Evolutionary conservation across 1,140 invertebrate species (phyloP).

Genomic region (Drosophila mojavensis): DNA sequence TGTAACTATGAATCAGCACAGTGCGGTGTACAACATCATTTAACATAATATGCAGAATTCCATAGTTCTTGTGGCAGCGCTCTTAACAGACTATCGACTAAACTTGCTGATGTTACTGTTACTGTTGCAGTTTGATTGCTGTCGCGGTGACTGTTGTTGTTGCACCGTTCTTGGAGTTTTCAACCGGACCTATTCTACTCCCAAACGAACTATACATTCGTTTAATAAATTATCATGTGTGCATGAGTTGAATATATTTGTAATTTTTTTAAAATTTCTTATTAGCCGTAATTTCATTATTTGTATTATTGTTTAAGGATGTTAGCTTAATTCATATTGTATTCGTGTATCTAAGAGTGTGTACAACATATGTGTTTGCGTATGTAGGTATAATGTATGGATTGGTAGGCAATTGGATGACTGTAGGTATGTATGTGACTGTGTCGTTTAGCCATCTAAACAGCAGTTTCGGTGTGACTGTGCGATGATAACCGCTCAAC

Average conservation of each 20-base stretch:
- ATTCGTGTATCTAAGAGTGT: not conserved
- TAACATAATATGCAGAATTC: not conserved
- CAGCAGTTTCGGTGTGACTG: constrained; percentile 96
- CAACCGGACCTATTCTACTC: not conserved
- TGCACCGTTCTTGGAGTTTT: not conserved
- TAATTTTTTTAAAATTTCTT: not conserved
- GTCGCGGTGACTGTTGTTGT: too few species aligned
- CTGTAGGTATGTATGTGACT: not conserved
- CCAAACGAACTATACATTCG: too few species aligned
- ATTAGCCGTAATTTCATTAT: constrained; percentile 1
- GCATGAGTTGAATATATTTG: not conserved
- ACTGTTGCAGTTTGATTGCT: too few species aligned
- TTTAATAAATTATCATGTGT: not conserved
- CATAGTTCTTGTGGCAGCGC: not conserved
- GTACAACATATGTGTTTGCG: not conserved
- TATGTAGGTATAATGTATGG: not conserved
- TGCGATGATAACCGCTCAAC: constrained; percentile 95
- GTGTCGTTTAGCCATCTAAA: constrained; percentile 85
- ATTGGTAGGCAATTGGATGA: not conserved
- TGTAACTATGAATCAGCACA: not conserved
- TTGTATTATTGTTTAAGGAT: not conserved
- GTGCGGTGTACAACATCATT: not conserved
- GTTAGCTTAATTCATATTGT: not conserved
- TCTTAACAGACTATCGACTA: too few species aligned
- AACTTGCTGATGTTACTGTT: too few species aligned